These are phyloP conservation scores for Halcyon leucocephala DNA, from an alignment of 2,797 vertebrate genomes.

Conservation along the genomic window DNA sequence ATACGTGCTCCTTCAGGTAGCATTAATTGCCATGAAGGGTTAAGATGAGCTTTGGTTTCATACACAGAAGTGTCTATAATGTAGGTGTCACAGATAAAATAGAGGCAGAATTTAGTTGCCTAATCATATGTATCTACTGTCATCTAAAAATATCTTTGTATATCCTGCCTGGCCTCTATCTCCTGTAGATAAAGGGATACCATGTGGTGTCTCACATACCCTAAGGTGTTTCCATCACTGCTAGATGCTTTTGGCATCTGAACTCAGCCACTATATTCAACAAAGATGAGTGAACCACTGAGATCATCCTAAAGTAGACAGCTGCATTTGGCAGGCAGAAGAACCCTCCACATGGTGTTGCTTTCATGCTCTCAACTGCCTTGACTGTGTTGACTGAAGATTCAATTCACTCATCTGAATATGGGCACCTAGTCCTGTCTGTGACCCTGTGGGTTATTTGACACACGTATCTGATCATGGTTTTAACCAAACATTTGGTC, in stretches of 20 bases:
- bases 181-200: background rate
- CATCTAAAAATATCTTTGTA: background rate
- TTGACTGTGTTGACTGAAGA: background rate
- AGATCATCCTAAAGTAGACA: background rate
- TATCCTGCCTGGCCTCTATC: background rate
- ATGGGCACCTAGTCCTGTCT: background rate
- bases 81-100: background rate
- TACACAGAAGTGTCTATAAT: background rate
- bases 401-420: background rate
- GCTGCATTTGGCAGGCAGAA: background rate
- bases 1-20: background rate
- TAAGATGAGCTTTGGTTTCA: background rate
- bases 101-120: background rate
- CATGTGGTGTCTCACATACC: background rate
- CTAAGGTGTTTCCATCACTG: background rate
- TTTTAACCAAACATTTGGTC: background rate
- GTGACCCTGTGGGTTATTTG: fast-evolving
- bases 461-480: background rate
- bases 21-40: background rate
- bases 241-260: background rate
- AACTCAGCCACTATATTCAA: background rate
- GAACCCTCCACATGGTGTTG: fast-evolving
- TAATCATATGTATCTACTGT: background rate
- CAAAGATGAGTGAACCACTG: background rate
- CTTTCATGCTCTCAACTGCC: fast-evolving